Evolutionary conservation across 2,113 vertebrate genomes (phyloP), one percentile per base, ranked within the genome.

Genomic region (Okapia johnstoni): DNA sequence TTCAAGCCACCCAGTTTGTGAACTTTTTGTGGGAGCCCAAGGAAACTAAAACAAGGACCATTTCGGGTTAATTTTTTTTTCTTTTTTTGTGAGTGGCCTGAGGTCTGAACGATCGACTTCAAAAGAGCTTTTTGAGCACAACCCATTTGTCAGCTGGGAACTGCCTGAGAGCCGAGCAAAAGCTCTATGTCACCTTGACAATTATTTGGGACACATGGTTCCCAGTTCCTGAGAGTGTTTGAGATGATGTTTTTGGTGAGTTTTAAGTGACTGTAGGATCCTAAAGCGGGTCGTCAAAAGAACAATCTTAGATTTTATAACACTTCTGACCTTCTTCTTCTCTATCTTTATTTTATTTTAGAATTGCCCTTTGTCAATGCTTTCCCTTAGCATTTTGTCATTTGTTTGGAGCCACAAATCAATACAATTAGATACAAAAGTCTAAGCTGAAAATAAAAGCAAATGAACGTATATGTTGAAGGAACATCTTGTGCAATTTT

Each of bases 351-450:
- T 88, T 97, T 96, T 94, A 77, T 61, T 97, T 92, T 79, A 88
- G 85, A 95, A 85, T 93, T 97, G 12, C 30, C 50, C 66, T 97
- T 91, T 77, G 16, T 96, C 81, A 84, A 94, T 84, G 79, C 48
- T 95, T 30, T 77, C 91, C 58, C 84, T 85, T 94, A 83, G 91
- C 60, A 63, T 48, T 96, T 92, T 87, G 87, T 92, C 73, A 61
- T 93, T 96, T 95, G 48, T 97, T 98, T 93, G 15, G 93, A 93
- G 95, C 57, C 58, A 97, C 30, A 86, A 87, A 96, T 95, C 97
- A 97, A 97, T 96, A 96, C 95, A 97, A 98, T 98, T 98, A 98
- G 96, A 96, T 95, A 98, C 88, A 96, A 93, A 98, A 91, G 54
- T 30, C 92, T 96, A 73, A 94, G 89, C 96, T 98, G 96, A 98